Conservation (phyloP, 1,140 invertebrate species). For the Himalopsyche phryganea region DNA sequence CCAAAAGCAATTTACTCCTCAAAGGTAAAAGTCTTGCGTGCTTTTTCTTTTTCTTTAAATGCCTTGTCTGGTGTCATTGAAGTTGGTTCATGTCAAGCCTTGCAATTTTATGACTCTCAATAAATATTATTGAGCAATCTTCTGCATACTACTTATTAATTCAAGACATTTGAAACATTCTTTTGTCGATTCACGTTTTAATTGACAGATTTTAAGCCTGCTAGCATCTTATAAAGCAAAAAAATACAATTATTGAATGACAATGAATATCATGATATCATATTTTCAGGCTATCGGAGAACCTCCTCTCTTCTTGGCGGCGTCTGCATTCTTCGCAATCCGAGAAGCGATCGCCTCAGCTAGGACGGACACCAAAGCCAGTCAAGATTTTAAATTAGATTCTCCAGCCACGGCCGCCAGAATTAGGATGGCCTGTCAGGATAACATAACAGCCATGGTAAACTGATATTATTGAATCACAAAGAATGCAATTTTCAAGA, state of each 20-base stretch:
- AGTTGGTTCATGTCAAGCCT: too few species aligned
- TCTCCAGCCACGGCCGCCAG: constrained; percentile 84
- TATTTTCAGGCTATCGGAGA: constrained; percentile 83
- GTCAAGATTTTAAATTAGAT: constrained; percentile 67
- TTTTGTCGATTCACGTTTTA: too few species aligned
- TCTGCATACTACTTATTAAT: too few species aligned
- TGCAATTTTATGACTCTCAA: too few species aligned
- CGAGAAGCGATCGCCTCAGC: constrained; percentile 83
- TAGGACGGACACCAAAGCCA: constrained; percentile 63
- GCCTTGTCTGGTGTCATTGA: too few species aligned
- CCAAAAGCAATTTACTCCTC: constrained; percentile 90
- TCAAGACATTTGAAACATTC: too few species aligned
- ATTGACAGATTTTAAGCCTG: too few species aligned
- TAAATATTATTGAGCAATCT: too few species aligned
- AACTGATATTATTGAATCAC: constrained; percentile 2
- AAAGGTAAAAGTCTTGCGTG: constrained; percentile 62
- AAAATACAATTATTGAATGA: too few species aligned
- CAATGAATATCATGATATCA: neutral
- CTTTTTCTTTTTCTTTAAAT: constrained; percentile 5
- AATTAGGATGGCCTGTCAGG: constrained; percentile 87
- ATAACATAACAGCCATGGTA: constrained; percentile 79
- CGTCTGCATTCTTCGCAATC: constrained; percentile 85
- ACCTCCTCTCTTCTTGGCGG: constrained; percentile 87
- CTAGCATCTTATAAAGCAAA: too few species aligned
- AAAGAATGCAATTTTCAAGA: neutral